A percentile compares a stretch with the other conserved stretches of the same genome.
These are phyloP conservation scores for Malacoctenus gilli DNA, from an alignment of 2,797 vertebrate species.

Conservation along the genomic window DNA sequence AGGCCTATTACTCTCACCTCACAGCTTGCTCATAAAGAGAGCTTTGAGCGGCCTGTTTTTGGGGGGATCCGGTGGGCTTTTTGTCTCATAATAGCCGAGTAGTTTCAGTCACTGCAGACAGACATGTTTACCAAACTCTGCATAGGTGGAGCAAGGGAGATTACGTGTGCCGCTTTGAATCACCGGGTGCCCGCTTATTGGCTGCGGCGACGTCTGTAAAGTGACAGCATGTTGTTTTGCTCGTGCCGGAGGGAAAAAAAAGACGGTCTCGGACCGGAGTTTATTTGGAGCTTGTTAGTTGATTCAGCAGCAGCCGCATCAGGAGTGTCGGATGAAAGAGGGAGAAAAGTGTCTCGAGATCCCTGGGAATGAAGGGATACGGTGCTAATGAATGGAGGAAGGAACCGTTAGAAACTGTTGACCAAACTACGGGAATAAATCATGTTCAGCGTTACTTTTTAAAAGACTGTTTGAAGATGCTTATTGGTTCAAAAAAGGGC, in stretches of 20 bases:
- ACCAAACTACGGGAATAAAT: background rate
- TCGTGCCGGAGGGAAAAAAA: too few species aligned
- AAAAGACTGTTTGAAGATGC: too few species aligned
- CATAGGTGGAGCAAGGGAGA: conserved; percentile 59
- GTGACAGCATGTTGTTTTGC: conserved; percentile 33
- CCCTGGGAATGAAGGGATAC: background rate
- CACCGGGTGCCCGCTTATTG: conserved; percentile 30
- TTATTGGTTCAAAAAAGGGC: too few species aligned
- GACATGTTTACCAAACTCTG: conserved; percentile 76
- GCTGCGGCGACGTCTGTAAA: conserved; percentile 26
- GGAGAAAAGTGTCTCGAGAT: too few species aligned
- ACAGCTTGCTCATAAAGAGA: conserved; percentile 75
- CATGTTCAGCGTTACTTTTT: too few species aligned
- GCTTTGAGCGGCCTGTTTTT: conserved; percentile 74
- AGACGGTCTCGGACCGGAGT: background rate
- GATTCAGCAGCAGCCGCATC: background rate
- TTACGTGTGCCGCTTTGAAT: conserved; percentile 72
- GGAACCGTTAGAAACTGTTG: too few species aligned
- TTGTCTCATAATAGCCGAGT: conserved; percentile 71
- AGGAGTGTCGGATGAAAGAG: background rate
- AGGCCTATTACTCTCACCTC: conserved; percentile 83
- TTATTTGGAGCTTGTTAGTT: background rate
- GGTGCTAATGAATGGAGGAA: background rate
- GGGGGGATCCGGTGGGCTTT: conserved; percentile 75
- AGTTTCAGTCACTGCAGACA: conserved; percentile 69